Evolutionary conservation across 2,797 vertebrate genomes (phyloP).

Genomic region (Tangara arthus): DNA sequence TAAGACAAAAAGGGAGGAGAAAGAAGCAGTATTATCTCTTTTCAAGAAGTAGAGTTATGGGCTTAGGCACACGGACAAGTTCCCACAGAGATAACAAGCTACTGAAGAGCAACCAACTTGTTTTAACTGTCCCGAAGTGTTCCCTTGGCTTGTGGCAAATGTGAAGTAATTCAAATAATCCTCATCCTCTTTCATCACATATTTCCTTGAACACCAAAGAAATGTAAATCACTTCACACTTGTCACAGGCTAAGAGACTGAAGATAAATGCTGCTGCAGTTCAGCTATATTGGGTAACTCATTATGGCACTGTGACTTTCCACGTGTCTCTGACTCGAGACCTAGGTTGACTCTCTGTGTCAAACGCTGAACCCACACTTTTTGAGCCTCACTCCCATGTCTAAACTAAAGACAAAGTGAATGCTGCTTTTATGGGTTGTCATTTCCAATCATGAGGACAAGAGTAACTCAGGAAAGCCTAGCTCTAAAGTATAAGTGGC

Average conservation of each 20-base stretch:
- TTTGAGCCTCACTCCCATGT: background rate
- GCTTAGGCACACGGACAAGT: background rate
- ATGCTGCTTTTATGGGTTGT: background rate
- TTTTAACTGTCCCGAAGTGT: background rate
- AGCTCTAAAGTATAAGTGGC: fast-evolving
- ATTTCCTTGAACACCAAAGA: conserved; percentile 21
- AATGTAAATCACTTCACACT: conserved; percentile 49
- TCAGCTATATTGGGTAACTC: conserved; percentile 35
- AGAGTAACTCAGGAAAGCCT: background rate
- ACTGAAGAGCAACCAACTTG: background rate
- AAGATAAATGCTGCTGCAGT: background rate
- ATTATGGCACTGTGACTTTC: background rate
- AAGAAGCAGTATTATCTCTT: background rate
- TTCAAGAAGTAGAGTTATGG: background rate
- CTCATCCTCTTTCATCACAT: background rate
- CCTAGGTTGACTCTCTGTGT: background rate
- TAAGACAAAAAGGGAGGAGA: background rate
- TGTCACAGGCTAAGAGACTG: conserved; percentile 47
- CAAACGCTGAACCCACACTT: background rate
- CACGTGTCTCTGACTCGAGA: background rate
- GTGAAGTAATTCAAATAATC: conserved; percentile 38
- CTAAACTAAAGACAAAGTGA: background rate
- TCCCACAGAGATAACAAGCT: conserved; percentile 4
- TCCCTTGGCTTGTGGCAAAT: background rate
- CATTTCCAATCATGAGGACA: background rate